Evolutionary conservation across 2,113 vertebrate species (phyloP), one percentile per base, ranked within the genome.

Genomic region (Hydropotes inermis): DNA sequence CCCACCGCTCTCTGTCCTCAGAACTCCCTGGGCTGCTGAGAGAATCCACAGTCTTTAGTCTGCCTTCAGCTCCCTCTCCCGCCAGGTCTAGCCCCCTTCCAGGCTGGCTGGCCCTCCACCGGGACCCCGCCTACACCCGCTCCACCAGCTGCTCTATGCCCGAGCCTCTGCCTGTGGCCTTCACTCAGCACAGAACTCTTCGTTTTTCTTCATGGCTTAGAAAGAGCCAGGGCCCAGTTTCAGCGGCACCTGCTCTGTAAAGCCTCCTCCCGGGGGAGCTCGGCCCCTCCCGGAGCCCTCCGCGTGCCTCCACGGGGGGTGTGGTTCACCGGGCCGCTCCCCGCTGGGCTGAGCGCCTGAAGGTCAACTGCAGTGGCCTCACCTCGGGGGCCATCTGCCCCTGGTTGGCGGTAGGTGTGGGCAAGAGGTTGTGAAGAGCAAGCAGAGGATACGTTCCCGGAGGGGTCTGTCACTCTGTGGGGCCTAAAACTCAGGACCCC

Each of bases 121-220:
- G 36, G 95, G 33, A 87, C 85, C 87, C 36, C 54, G 11, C 47
- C 0, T 33, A 87, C 25, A 81, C n/a, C 43, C 55, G 28, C 25
- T 16, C 13, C 57, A 27, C 39, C 21, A 4, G 0, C 2, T 3
- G 30, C 47, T 47, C 30, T 9, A 6, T 8, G 7, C 13, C 47
- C 0, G 25, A 58, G 64, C 17, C 28, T 52, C 28, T 85, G 43
- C 74, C 55, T 3, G 0, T 6, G 16, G 70, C 50, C 30, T 70
- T 70, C 55, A 25, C 39, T 90, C 2, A 1, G 28, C 67, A n/a
- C 28, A 45, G 33, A 90, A 36, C 54, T 47, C 81, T 76, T 87
- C 55, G n/a, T 67, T 55, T 95, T 93, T 11, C 87, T 89, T 91
- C 94, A 79, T 19, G 39, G 60, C 57, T 97, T 89, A 50, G 89